These are phyloP conservation scores for Lasioglossum calceatum DNA, from an alignment of 2,888 invertebrate species.

Conservation along the genomic window DNA sequence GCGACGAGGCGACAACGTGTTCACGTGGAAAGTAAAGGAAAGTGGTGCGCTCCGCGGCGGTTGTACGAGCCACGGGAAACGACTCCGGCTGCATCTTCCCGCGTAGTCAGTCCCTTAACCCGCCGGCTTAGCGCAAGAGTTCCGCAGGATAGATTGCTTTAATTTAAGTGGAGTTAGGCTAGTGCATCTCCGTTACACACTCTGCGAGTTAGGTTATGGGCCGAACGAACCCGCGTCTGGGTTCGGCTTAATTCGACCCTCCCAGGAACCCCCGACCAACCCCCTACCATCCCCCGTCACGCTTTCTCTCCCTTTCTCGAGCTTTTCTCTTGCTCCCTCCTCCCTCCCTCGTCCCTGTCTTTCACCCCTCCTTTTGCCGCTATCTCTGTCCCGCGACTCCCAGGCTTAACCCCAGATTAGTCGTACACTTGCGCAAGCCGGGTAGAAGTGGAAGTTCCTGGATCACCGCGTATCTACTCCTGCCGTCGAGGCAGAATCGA, in stretches of 20 bases:
- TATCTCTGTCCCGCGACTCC: conserved; percentile 36
- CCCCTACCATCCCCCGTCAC: conserved; percentile 32
- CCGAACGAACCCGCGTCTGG: conserved; percentile 71
- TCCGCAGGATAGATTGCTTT: conserved; percentile 81
- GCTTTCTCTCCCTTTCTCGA: conserved; percentile 31
- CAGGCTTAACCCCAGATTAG: conserved; percentile 69
- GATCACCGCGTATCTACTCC: conserved; percentile 70
- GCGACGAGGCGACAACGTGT: conserved; percentile 66
- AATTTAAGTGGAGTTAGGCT: conserved; percentile 81
- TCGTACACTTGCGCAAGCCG: conserved; percentile 61
- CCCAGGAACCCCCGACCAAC: conserved; percentile 12
- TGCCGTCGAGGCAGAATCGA: conserved; percentile 70
- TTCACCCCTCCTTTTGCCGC: conserved; percentile 30
- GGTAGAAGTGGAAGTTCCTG: conserved; percentile 60
- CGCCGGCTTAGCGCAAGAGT: conserved; percentile 79
- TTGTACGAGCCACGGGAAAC: conserved; percentile 49
- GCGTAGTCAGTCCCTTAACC: conserved; percentile 75
- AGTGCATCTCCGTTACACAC: conserved; percentile 67
- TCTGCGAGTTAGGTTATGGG: conserved; percentile 76
- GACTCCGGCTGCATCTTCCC: conserved; percentile 34
- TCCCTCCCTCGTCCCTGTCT: conserved; percentile 11
- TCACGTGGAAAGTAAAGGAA: conserved; percentile 70
- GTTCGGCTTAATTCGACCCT: conserved; percentile 77
- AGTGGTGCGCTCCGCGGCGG: conserved; percentile 46
- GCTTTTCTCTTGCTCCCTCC: conserved; percentile 25